phyloP scores from a whole-genome alignment of 2,113 vertebrate genomes.

The Gymnocephalus cernua region DNA sequence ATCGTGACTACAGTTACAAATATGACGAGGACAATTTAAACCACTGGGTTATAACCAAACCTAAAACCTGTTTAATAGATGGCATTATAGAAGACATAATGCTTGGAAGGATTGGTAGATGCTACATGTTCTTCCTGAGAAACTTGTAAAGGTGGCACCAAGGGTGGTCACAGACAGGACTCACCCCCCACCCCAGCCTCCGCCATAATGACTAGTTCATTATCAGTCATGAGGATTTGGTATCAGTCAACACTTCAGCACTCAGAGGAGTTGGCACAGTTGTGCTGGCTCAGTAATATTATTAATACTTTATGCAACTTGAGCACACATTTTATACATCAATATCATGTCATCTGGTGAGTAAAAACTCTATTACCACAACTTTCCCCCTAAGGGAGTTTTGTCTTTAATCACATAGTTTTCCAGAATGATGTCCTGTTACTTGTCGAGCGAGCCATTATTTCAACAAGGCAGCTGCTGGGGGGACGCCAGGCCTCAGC shows the following conservation, averaged over 20 bases:
- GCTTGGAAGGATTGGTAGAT: not conserved
- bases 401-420: conserved; percentile 48
- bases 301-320: conserved; percentile 8
- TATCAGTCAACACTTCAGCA: conserved; percentile 20
- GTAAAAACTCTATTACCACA: conserved; percentile 41
- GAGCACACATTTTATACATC: not conserved
- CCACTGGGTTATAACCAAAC: not conserved
- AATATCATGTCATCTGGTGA: conserved; percentile 23
- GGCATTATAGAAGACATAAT: not conserved
- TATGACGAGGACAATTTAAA: not conserved
- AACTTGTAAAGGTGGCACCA: conserved; percentile 4
- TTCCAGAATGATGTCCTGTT: conserved; percentile 36
- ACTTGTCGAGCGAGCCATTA: conserved; percentile 23
- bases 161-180: not conserved
- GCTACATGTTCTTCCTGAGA: not conserved
- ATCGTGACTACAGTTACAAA: not conserved
- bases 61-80: not conserved
- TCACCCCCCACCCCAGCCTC: not conserved
- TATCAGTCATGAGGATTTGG: conserved; percentile 42
- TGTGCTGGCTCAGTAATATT: not conserved
- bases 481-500: conserved; percentile 18
- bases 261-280: not conserved
- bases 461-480: conserved; percentile 55
- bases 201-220: conserved; percentile 33
- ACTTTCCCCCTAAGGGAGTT: conserved; percentile 22